Percentiles rank a stretch among this genome's conserved stretches.
Evolutionary conservation across 2,888 invertebrate species (phyloP).

Genomic region (Napeogenes sylphis): DNA sequence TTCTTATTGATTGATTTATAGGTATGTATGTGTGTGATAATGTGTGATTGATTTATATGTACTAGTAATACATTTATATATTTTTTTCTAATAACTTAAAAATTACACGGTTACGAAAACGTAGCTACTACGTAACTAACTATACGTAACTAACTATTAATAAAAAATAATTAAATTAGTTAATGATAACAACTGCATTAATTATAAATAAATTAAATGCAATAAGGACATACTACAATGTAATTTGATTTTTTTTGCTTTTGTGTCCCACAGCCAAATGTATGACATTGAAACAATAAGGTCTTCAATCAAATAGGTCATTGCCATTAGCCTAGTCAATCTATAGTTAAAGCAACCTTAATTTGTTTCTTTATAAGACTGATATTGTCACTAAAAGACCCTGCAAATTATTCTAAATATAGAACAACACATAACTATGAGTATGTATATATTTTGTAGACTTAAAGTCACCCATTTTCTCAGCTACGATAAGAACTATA

Average conservation of each 20-base stretch:
- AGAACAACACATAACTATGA: constrained; percentile 20
- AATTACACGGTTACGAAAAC: too few species aligned
- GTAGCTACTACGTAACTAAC: too few species aligned
- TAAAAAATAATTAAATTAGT: neutral
- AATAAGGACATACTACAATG: too few species aligned
- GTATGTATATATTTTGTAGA: neutral
- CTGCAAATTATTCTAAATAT: constrained; percentile 20
- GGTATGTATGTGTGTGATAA: too few species aligned
- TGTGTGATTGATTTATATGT: too few species aligned
- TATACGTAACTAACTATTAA: too few species aligned
- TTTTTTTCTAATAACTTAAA: too few species aligned
- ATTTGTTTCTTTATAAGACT: constrained; percentile 17
- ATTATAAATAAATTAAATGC: neutral
- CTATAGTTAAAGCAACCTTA: constrained; percentile 24
- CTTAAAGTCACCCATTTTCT: constrained; percentile 4
- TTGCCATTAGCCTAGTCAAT: constrained; percentile 32
- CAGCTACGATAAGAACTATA: neutral
- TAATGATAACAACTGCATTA: neutral
- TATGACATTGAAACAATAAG: constrained; percentile 40
- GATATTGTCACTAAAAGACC: constrained; percentile 23
- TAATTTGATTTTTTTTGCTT: too few species aligned
- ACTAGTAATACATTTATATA: too few species aligned
- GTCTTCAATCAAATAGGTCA: constrained; percentile 43
- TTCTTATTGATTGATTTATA: constrained; percentile 32
- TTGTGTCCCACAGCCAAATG: constrained; percentile 39